Conservation (phyloP, 2,113 vertebrate species). For the Ailurus styani region DNA sequence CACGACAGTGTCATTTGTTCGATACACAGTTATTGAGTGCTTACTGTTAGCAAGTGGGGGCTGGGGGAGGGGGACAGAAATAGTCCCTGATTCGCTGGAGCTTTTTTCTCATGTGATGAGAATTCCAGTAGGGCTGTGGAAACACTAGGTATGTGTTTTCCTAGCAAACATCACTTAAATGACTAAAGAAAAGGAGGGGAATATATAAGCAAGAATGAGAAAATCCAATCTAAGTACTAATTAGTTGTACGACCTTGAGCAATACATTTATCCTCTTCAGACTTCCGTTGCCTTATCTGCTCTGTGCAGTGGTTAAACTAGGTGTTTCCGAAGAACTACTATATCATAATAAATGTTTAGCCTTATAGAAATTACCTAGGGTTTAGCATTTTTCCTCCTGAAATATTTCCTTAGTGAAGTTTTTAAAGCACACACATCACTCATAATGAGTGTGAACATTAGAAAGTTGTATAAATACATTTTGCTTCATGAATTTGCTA, state of each 20-base stretch:
- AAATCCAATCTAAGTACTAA: conserved; percentile 14
- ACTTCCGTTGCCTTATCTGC: not conserved
- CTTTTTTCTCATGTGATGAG: not conserved
- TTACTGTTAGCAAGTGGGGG: not conserved
- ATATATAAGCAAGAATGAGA: not conserved
- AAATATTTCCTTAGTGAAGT: conserved; percentile 35
- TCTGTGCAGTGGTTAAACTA: not conserved
- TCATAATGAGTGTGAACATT: conserved; percentile 46
- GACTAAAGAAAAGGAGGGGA: not conserved
- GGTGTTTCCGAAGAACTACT: not conserved
- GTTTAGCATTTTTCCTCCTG: conserved; percentile 26
- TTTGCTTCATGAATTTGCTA: conserved; percentile 53
- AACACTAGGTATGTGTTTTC: not conserved
- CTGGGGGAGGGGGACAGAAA: not conserved
- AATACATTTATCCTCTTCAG: not conserved
- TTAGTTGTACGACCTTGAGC: not conserved
- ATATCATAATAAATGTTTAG: not conserved
- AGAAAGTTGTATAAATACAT: conserved; percentile 50
- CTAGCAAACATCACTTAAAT: not conserved
- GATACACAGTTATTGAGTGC: not conserved
- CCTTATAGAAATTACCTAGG: conserved; percentile 35
- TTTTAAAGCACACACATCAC: conserved; percentile 53
- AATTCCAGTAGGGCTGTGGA: not conserved
- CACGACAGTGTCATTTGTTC: not conserved
- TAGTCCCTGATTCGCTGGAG: not conserved